Base-by-base conservation (phyloP, 2,113 vertebrate genomes). In the Ibidorhyncha struthersii region DNA sequence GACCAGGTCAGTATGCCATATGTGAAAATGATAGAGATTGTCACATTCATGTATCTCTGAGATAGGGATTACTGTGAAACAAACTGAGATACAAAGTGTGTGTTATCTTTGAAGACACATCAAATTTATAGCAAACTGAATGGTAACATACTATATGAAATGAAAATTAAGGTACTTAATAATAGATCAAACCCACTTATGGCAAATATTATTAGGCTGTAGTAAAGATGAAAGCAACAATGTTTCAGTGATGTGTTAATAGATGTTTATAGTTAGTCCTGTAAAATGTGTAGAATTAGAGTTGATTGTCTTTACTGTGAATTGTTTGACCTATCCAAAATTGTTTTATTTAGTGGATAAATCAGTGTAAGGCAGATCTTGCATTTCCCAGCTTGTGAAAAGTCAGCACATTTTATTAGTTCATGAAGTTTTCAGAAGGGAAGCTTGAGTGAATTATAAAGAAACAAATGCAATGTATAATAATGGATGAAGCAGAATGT, bases 1-100 rank as follows among this genome's bases (percentile, higher is more conserved):
- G 99, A 99, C 94, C 99, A 99, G 99, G 99, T 99, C 89, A 96
- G 98, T 96, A 21, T 71, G n/a, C 41, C 27, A 2, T 12, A 14
- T 36, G 12, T 63, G 52, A 56, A 74, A 90, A 72, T 26, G 5
- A 23, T 0, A 21, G 43, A 34, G 18, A 8, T 23, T 36, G 41
- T 52, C 50, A 12, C 5, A 1, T n/a, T 77, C 6, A 0, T 26
- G 21, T 3, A 25, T 4, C 38, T 67, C 74, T 86, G 45, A 95
- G 11, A 12, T 10, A 12, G 2, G 67, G 9, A 14, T 63, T 14
- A 4, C 43, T 81, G 43, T 50, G 63, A 58, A 59, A 67, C 8
- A 63, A 66, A 27, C 16, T 38, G n/a, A 49, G n/a, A 20, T 32
- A 25, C 16, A 40, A 69, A 62, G 13, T 0, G 0, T 18, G n/a